Evolutionary conservation across 2,797 vertebrate genomes (phyloP), one percentile per base, ranked within the genome.

Genomic region (Masticophis lateralis): DNA sequence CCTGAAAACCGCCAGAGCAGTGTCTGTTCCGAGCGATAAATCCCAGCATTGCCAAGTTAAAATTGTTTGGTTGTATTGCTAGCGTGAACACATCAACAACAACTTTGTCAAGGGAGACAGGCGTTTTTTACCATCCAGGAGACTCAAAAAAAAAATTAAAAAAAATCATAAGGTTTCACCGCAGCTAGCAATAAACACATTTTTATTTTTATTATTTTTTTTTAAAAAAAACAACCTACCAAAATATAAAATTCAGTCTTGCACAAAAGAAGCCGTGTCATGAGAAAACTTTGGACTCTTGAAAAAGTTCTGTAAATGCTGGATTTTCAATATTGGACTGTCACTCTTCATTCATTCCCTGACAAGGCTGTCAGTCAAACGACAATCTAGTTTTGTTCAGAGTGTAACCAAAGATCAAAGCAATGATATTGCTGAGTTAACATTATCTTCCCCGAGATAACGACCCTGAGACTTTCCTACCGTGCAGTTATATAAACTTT

Each of bases 341-440:
- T 97, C 97, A 98, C 96, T 98, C 97, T 98, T 98, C 98, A 98
- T 98, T 98, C 97, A 97, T 94, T 96, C 96, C 96, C 96, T 98
- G 97, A 97, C 97, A 98, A 96, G 94, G 94, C 53, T 98, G 97
- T 98, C 97, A 98, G 93, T 98, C 97, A 98, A 96, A 96, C 89
- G 93, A 96, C 96, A 98, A 97, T 97, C 96, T 96, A 97, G 96
- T 98, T 98, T 97, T 95, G 93, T 96, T 89, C 93, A 97, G 96
- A 97, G 96, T 97, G 97, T 96, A 97, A 97, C 97, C 97, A 96
- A 97, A 97, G 96, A 98, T 97, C 97, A 97, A 97, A 97, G 97
- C 96, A 96, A 97, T 97, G 97, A 98, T 98, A 97, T 96, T 98
- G 97, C 97, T 98, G 97, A 97, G 97, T 95, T 97, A 96, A 97